Conservation (phyloP, 2,797 vertebrate species). For the Cyprinodon diabolis region DNA sequence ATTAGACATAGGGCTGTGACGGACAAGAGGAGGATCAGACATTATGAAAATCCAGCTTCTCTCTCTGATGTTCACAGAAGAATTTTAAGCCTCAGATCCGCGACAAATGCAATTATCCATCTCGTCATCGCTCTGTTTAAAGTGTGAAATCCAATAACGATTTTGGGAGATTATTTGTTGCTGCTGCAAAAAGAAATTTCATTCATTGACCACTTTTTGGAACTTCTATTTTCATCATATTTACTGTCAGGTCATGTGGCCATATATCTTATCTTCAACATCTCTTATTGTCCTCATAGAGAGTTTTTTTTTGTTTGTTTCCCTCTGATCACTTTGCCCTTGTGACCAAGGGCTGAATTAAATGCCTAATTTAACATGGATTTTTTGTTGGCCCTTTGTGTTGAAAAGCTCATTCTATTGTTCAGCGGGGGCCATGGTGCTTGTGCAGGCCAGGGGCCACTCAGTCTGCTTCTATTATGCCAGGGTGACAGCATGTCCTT, state of each 20-base stretch:
- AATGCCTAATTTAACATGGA: slow-evolving; percentile 85
- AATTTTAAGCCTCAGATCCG: slow-evolving; percentile 10
- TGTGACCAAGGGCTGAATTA: slow-evolving; percentile 79
- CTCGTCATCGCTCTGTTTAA: slow-evolving; percentile 8
- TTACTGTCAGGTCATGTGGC: slow-evolving; percentile 32
- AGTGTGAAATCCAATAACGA: slow-evolving; percentile 2
- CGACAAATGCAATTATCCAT: slow-evolving; percentile 11
- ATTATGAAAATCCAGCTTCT: slow-evolving; percentile 13
- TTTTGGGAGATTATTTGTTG: slow-evolving; percentile 5
- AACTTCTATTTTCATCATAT: slow-evolving; percentile 3
- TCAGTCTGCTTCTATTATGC: slow-evolving; percentile 73
- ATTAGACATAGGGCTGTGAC: background rate
- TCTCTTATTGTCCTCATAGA: slow-evolving; percentile 41
- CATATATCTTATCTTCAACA: background rate
- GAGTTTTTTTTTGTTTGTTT: slow-evolving; percentile 59
- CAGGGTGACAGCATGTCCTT: slow-evolving; percentile 76
- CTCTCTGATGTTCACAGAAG: slow-evolving; percentile 16
- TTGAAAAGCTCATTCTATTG: slow-evolving; percentile 68
- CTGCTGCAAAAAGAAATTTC: background rate
- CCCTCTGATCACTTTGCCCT: slow-evolving; percentile 78
- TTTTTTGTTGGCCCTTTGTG: slow-evolving; percentile 77
- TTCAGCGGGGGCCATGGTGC: slow-evolving; percentile 67
- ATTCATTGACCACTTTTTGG: background rate
- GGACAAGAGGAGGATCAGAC: background rate
- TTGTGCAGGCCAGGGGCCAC: slow-evolving; percentile 67